Percentiles rank a stretch among this genome's conserved stretches.
These are phyloP conservation scores for Notothenia coriiceps DNA, from an alignment of 2,113 vertebrate species.

Conservation along the genomic window DNA sequence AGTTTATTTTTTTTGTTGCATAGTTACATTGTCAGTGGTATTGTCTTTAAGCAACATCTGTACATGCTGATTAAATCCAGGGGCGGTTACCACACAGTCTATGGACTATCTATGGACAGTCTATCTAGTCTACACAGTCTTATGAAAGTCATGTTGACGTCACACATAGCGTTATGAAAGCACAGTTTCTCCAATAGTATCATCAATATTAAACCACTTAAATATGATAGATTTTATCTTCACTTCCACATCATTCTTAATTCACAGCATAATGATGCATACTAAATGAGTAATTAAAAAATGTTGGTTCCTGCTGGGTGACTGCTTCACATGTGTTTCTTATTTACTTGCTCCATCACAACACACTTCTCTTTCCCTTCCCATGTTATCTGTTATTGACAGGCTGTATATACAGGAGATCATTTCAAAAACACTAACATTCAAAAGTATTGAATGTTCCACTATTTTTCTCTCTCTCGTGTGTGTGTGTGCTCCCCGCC, in stretches of 20 bases:
- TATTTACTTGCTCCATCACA: not conserved
- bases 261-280: not conserved
- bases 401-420: conserved; percentile 9
- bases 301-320: not conserved
- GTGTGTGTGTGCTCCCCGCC: not conserved
- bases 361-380: not conserved
- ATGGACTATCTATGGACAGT: not conserved
- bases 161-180: conserved; percentile 6
- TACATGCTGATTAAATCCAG: conserved; percentile 40
- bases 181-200: not conserved
- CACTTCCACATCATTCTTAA: not conserved
- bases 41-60: conserved; percentile 45
- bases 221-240: too few species aligned
- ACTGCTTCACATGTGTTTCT: not conserved
- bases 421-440: conserved; percentile 6
- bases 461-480: not conserved
- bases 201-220: not conserved
- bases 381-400: not conserved
- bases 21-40: conserved; percentile 9
- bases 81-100: not conserved
- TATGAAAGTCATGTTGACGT: conserved; percentile 24
- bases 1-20: not conserved
- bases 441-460: conserved; percentile 28
- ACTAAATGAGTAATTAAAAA: not conserved
- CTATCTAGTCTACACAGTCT: not conserved